These are phyloP conservation scores for Oncorhynchus mykiss DNA, from an alignment of 2,113 vertebrate species.

Conservation along the genomic window DNA sequence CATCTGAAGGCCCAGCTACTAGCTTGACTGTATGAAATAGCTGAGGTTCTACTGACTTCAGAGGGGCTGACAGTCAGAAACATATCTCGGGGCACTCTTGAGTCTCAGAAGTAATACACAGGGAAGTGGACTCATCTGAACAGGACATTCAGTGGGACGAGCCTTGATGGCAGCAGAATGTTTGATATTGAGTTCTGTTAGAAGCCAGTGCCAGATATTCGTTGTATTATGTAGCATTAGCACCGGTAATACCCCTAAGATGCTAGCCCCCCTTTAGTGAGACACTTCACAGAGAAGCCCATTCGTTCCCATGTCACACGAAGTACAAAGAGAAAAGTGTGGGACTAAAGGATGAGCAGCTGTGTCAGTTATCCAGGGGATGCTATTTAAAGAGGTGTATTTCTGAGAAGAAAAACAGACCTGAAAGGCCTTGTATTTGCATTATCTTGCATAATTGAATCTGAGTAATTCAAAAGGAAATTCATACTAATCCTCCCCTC, in stretches of 20 bases:
- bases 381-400: conserved; percentile 10
- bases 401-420: conserved; percentile 35
- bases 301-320: conserved; percentile 1
- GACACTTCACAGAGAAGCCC: neutral
- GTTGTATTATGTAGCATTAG: no score
- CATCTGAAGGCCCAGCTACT: no score
- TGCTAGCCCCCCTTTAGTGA: no score
- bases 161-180: no score
- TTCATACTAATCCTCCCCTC: conserved; percentile 59
- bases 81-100: neutral
- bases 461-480: conserved; percentile 50
- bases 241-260: no score
- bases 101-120: no score
- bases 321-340: conserved; percentile 11
- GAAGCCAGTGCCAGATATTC: no score
- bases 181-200: no score
- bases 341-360: conserved; percentile 10
- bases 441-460: conserved; percentile 64
- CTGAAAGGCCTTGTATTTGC: conserved; percentile 50
- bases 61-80: neutral
- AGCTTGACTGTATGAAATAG: no score
- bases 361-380: conserved; percentile 20
- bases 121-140: no score
- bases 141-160: no score
- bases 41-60: neutral